Conservation (phyloP, 2,888 invertebrate genomes). For the Desoria tigrina region DNA sequence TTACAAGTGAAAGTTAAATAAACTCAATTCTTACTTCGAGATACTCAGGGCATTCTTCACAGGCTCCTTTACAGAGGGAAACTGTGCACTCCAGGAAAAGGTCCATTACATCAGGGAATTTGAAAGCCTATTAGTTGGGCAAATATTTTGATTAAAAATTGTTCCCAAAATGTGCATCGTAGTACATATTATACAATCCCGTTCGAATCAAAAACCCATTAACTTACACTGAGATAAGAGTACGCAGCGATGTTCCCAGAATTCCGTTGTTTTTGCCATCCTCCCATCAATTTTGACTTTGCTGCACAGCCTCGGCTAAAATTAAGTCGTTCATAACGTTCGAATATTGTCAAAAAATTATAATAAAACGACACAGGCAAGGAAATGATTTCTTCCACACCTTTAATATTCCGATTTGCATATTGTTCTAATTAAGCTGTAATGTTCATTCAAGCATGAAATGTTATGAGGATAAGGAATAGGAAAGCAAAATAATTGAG, state of each 20-base stretch:
- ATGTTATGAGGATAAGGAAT: too few species aligned
- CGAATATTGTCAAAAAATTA: not conserved
- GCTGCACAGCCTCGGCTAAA: constrained; percentile 69
- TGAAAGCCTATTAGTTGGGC: constrained; percentile 57
- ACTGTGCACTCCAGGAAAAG: constrained; percentile 78
- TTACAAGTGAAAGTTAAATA: too few species aligned
- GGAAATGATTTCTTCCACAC: too few species aligned
- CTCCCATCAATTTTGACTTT: constrained; percentile 76
- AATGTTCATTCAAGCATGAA: too few species aligned
- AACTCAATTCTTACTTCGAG: constrained; percentile 33
- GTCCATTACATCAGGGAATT: constrained; percentile 83
- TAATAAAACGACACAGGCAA: not conserved
- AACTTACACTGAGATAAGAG: constrained; percentile 59
- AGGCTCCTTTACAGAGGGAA: constrained; percentile 77
- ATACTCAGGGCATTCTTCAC: constrained; percentile 67
- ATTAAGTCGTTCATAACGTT: not conserved
- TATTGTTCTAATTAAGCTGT: too few species aligned
- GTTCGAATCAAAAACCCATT: not conserved
- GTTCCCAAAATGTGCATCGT: too few species aligned
- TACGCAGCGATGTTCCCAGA: constrained; percentile 74
- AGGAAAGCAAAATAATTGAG: not conserved
- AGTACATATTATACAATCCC: too few species aligned
- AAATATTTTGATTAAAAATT: constrained; percentile 8
- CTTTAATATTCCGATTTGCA: too few species aligned
- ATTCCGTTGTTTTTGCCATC: constrained; percentile 77